Evolutionary conservation across 2,888 invertebrate species (phyloP).

Genomic region (Terebella lapidaria): DNA sequence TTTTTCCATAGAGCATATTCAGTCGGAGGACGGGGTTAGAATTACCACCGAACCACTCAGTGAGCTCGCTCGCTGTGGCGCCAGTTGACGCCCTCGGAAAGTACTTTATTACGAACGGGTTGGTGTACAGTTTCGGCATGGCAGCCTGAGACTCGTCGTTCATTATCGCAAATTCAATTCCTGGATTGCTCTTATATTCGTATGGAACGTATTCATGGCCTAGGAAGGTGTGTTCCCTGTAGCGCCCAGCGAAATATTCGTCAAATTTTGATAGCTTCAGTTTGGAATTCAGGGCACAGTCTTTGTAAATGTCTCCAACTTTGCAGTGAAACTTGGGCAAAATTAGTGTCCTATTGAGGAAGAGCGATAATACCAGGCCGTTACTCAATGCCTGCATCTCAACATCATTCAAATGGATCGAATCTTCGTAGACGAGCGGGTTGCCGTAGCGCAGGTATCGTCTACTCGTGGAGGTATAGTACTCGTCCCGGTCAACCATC

Average conservation of each 20-base stretch:
- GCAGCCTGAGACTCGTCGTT: background rate
- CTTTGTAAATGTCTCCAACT: background rate
- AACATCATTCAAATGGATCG: background rate
- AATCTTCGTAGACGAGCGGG: constrained; percentile 4
- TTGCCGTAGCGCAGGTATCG: constrained; percentile 15
- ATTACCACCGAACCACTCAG: background rate
- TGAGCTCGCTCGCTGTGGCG: background rate
- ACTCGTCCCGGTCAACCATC: constrained; percentile 7
- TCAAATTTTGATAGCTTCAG: constrained; percentile 2
- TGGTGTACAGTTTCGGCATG: background rate
- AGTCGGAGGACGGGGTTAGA: background rate
- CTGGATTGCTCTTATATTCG: background rate
- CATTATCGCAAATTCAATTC: background rate
- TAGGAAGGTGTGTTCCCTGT: constrained; percentile 10
- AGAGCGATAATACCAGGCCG: background rate
- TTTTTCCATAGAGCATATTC: constrained; percentile 1
- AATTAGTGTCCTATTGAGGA: constrained; percentile 11
- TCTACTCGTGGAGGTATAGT: constrained; percentile 7
- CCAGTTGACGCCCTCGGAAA: background rate
- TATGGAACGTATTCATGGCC: constrained; percentile 2
- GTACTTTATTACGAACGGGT: too few relatives aligned
- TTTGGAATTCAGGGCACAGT: background rate
- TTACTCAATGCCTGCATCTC: background rate
- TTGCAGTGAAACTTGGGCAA: constrained; percentile 16
- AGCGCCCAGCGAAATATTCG: background rate